Evolutionary conservation across 2,888 invertebrate species (phyloP), one percentile per base, ranked within the genome.

Genomic region (Eubasilissa splendida): DNA sequence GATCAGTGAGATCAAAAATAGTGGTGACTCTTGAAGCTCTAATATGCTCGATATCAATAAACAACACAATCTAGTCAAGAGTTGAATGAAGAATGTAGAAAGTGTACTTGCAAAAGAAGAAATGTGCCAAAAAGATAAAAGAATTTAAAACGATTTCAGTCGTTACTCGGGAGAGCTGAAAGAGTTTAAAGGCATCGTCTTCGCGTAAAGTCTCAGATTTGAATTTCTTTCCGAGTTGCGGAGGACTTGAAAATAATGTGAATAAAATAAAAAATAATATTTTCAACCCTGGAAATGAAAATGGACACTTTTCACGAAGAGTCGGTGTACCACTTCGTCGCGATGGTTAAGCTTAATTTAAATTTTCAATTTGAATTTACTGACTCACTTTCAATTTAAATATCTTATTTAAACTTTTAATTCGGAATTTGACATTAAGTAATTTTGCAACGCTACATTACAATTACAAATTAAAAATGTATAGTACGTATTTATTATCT

Each of bases 331-430:
- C 33, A 63, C 63, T 63, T 63, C 63, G 7, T 11, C 33, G 33
- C 63, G 22, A 68, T 50, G 33, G 68, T 10, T 11, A 14, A 14
- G 9, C 50, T 68, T 52, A 12, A 68, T 68, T 68, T 68, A 50
- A 68, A 68, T 52, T 68, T 50, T 52, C 50, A 52, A 68, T 68
- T 68, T 53, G 50, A 68, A 68, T 68, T 68, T 52, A 68, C 52
- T 14, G 22, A 68, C 42, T 68, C 68, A 53, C 52, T 68, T 68
- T 68, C 68, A 68, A 68, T 68, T 68, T 52, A 53, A 68, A 68
- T 68, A 50, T 68, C 68, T 68, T 68, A n/a, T 50, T 50, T 53
- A 42, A 68, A 68, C 68, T 68, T 68, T 68, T 8, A n/a, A 50
- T 10, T n/a, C 14, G 63, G 63, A 11, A 63, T 63, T 4, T 42